A percentile compares a stretch with the other conserved stretches of the same genome.
These are phyloP conservation scores for Saturnia pavonia DNA, from an alignment of 2,888 invertebrate genomes.

Conservation along the genomic window DNA sequence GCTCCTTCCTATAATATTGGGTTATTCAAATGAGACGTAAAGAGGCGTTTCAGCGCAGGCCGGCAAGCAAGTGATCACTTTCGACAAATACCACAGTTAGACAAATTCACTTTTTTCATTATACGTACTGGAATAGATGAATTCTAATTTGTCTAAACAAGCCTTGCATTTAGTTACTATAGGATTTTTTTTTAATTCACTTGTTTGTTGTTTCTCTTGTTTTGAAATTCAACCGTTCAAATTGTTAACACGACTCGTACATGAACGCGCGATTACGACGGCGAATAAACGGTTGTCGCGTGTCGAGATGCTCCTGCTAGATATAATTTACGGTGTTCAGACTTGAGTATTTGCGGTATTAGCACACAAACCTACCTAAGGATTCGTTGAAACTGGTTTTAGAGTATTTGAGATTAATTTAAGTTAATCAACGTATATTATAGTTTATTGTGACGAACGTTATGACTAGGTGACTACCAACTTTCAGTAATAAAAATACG, in stretches of 20 bases:
- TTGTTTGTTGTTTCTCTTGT: not conserved
- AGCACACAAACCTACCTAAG: no score
- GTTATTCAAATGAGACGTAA: no score
- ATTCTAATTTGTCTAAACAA: not conserved
- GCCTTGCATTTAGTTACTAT: no score
- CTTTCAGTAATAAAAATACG: not conserved
- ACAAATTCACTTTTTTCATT: not conserved
- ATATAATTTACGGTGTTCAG: not conserved
- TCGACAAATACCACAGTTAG: not conserved
- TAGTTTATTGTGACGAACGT: not conserved
- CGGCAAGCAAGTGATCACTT: not conserved
- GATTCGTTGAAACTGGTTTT: no score
- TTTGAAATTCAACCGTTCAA: no score
- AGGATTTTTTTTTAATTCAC: not conserved
- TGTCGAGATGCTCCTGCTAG: no score
- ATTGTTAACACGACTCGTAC: no score
- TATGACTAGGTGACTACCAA: not conserved
- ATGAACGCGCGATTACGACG: no score
- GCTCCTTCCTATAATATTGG: no score
- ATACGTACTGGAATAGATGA: not conserved
- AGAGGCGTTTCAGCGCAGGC: no score
- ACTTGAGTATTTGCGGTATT: not conserved
- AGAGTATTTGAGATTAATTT: no score
- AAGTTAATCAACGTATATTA: not conserved
- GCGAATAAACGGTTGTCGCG: no score